Conservation (phyloP, 92 coral and sea anemone genomes). For the Zoanthus gigantus region DNA sequence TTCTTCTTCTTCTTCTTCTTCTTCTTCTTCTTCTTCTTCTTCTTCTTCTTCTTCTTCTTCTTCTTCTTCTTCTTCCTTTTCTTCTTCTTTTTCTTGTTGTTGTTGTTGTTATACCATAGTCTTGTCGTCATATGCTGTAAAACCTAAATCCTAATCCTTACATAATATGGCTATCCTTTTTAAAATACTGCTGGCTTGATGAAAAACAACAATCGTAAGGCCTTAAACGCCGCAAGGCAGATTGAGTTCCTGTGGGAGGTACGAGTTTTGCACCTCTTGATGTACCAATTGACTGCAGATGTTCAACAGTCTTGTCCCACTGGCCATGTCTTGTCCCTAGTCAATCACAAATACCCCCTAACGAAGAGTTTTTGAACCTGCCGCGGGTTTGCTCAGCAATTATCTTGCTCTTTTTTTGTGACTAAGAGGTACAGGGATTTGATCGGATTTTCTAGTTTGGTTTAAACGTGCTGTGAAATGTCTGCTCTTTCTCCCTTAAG, state of each 20-base stretch:
- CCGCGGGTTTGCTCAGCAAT: constrained; percentile 2
- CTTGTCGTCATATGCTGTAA: too few species aligned
- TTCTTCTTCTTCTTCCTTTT: too few species aligned
- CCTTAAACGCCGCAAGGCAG: not conserved
- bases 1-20: too few species aligned
- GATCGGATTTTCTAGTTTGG: constrained; percentile 13
- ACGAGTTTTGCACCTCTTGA: constrained; percentile 47
- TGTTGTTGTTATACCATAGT: too few species aligned
- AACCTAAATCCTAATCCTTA: too few species aligned
- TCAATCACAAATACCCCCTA: constrained; percentile 12
- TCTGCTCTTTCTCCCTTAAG: constrained; percentile 42
- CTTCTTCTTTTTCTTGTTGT: too few species aligned
- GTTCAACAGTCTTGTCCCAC: constrained; percentile 7
- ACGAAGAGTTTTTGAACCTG: constrained; percentile 3
- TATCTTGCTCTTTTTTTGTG: not conserved
- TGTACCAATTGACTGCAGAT: constrained; percentile 36
- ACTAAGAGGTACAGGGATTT: not conserved
- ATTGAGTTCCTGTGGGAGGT: constrained; percentile 29
- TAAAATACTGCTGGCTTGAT: not conserved
- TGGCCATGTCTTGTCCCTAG: constrained; percentile 17
- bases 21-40: too few species aligned
- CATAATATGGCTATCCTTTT: too few species aligned
- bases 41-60: too few species aligned
- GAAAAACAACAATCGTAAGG: not conserved
- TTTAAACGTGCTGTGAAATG: constrained; percentile 37